These are phyloP conservation scores for Fratercula arctica DNA, from an alignment of 2,797 vertebrate species.

Conservation along the genomic window DNA sequence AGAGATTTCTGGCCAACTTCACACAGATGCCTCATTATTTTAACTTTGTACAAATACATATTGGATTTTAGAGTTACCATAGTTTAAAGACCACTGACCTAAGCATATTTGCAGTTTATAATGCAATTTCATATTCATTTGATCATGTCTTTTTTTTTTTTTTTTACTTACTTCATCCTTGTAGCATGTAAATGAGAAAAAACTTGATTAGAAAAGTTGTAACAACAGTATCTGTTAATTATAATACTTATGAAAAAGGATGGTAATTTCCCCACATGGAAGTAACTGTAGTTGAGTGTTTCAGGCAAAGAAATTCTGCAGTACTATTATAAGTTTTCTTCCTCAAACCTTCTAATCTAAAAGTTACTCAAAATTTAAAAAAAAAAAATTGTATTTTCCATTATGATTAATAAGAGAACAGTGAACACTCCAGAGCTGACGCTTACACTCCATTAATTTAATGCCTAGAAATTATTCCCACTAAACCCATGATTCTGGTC, in stretches of 20 bases:
- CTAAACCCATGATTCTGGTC: neutral
- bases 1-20: neutral
- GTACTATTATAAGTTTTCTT: neutral
- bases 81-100: slow-evolving; percentile 39
- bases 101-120: neutral
- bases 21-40: neutral
- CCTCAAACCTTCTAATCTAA: neutral
- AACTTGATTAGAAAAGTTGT: slow-evolving; percentile 45
- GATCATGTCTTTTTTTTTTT: neutral
- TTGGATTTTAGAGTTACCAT: neutral
- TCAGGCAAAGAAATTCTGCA: neutral
- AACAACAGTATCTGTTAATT: neutral
- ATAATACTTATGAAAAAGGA: neutral
- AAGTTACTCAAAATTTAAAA: neutral
- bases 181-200: slow-evolving; percentile 76
- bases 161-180: slow-evolving; percentile 81
- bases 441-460: neutral
- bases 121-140: slow-evolving; percentile 29
- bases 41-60: neutral
- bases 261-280: neutral
- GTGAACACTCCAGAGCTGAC: neutral
- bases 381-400: neutral
- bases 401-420: neutral
- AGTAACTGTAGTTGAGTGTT: neutral
- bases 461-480: neutral